Percentiles rank a stretch among this genome's conserved stretches.
These are phyloP conservation scores for Zoanthus sociatus DNA, from an alignment of 92 coral and sea anemone species.

Conservation along the genomic window DNA sequence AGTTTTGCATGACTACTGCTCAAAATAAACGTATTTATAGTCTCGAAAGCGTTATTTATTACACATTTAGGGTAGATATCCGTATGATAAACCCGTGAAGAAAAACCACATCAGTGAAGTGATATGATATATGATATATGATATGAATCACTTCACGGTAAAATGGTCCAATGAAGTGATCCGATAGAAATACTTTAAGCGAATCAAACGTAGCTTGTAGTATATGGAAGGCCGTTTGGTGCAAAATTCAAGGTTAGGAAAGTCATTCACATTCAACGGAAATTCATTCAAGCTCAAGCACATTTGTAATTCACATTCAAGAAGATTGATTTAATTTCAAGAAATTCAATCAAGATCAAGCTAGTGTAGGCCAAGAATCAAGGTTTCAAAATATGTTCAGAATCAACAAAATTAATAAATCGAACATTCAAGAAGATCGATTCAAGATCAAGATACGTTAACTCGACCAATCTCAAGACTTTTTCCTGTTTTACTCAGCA, in stretches of 20 bases:
- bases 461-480: neutral
- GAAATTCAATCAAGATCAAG: constrained; percentile 1
- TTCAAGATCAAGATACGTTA: constrained; percentile 16
- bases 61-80: no score
- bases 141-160: no score
- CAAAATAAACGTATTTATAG: no score
- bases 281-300: constrained; percentile 5
- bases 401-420: neutral
- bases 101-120: no score
- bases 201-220: no score
- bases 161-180: no score
- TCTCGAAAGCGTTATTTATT: no score
- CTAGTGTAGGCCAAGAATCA: neutral
- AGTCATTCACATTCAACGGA: constrained; percentile 20
- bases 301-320: neutral
- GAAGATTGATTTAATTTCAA: neutral
- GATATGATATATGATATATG: no score
- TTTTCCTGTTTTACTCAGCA: constrained; percentile 5
- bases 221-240: constrained; percentile 11
- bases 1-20: no score
- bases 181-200: no score
- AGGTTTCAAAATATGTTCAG: constrained; percentile 9
- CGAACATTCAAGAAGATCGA: constrained; percentile 13
- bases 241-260: constrained; percentile 18
- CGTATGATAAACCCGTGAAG: no score